Conservation (phyloP, 2,113 vertebrate genomes). For the Brachypodius melanocephalos region DNA sequence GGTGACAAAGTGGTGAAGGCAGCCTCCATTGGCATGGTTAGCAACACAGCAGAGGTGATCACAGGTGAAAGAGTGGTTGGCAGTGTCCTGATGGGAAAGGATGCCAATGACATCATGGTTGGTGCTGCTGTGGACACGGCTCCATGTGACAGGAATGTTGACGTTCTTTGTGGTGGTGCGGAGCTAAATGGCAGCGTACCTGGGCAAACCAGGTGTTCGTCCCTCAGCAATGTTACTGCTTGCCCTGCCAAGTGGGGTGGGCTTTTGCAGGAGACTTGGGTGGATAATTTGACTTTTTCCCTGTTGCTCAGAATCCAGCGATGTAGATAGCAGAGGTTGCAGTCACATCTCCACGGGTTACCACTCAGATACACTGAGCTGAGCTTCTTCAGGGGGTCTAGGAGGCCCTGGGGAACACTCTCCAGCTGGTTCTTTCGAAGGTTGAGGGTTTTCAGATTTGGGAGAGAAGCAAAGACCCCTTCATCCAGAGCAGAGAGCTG, state of each 20-base stretch:
- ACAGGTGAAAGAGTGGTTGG: background rate
- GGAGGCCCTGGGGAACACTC: conserved; percentile 55
- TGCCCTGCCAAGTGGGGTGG: conserved; percentile 65
- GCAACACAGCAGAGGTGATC: background rate
- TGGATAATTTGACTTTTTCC: conserved; percentile 18
- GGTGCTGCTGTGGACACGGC: background rate
- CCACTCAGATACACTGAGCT: conserved; percentile 64
- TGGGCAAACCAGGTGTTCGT: conserved; percentile 69
- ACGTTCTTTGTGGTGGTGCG: background rate
- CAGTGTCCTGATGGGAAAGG: background rate
- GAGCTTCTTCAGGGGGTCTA: conserved; percentile 63
- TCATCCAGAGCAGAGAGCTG: conserved; percentile 54
- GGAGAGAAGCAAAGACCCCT: conserved; percentile 61
- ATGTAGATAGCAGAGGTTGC: conserved; percentile 70
- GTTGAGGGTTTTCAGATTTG: conserved; percentile 64
- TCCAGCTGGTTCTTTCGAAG: conserved; percentile 66
- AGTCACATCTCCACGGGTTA: conserved; percentile 85
- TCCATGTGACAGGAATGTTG: background rate
- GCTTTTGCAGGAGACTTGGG: conserved; percentile 52
- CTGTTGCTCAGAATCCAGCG: conserved; percentile 61
- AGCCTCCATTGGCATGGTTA: fast-evolving
- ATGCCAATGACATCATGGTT: background rate
- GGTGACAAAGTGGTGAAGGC: background rate
- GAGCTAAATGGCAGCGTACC: background rate
- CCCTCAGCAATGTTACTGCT: conserved; percentile 34